A percentile compares a stretch with the other conserved stretches of the same genome.
Conservation (phyloP, 2,113 vertebrate species). For the Malaclemys terrapin region DNA sequence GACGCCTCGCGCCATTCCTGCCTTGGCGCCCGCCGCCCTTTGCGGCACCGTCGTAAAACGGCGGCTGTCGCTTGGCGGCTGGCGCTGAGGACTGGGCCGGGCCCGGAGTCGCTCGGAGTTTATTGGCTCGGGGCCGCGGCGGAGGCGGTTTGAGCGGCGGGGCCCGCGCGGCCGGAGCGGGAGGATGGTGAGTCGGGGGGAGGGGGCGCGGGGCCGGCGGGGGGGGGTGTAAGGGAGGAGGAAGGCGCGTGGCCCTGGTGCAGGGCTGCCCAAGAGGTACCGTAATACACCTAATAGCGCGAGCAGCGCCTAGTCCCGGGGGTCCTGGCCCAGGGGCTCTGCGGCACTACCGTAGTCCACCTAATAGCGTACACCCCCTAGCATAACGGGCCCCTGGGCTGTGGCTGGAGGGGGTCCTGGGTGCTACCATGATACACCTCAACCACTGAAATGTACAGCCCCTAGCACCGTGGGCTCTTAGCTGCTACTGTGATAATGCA, state of each 20-base stretch:
- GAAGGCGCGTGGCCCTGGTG: accelerated
- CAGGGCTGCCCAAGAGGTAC: accelerated
- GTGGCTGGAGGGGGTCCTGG: too few species aligned
- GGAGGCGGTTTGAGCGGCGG: conserved; percentile 50
- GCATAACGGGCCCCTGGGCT: too few species aligned
- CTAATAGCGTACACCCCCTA: not conserved
- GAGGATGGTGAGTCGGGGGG: conserved; percentile 36
- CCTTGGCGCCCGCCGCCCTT: not conserved
- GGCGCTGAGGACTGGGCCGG: accelerated
- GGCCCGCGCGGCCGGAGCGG: not conserved
- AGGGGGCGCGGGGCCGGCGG: too few species aligned
- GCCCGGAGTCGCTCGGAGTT: not conserved
- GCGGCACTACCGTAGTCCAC: not conserved
- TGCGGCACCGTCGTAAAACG: not conserved
- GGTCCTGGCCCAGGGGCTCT: too few species aligned
- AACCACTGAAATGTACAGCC: too few species aligned
- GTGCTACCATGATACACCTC: too few species aligned
- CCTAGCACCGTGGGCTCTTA: too few species aligned
- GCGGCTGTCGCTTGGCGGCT: not conserved
- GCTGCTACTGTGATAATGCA: too few species aligned
- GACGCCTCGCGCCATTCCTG: not conserved
- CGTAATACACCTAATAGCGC: not conserved
- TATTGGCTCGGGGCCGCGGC: conserved; percentile 4
- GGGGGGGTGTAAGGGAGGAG: accelerated
- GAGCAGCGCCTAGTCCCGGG: not conserved